Percentiles rank a stretch among this genome's conserved stretches.
phyloP scores from a whole-genome alignment of 2,113 vertebrate genomes.

The Ailurus styani region DNA sequence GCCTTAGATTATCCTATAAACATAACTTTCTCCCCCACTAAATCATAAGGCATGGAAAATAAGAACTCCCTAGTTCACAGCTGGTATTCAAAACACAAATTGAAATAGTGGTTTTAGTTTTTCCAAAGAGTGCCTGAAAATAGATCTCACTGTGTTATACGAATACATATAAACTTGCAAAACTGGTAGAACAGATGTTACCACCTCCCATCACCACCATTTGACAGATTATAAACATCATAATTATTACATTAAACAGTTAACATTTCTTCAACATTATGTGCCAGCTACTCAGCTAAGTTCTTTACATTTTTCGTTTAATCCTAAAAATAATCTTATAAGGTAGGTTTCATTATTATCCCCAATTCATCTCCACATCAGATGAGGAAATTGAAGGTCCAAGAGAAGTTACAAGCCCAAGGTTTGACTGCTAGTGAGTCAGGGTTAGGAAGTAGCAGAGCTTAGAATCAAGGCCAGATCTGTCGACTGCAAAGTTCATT shows the following conservation, averaged over 20 bases:
- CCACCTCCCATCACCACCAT: neutral
- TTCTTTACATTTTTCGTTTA: neutral
- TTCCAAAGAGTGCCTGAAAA: slow-evolving; percentile 1
- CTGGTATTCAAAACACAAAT: neutral
- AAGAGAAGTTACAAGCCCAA: neutral
- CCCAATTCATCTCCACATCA: neutral
- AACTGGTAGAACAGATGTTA: neutral
- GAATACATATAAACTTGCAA: neutral
- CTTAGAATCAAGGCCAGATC: neutral
- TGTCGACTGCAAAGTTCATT: neutral
- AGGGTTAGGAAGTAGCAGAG: neutral
- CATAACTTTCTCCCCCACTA: neutral
- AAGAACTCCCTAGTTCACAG: neutral
- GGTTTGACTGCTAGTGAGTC: neutral
- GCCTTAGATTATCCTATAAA: neutral
- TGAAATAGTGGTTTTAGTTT: slow-evolving; percentile 21
- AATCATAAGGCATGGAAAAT: neutral
- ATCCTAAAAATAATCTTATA: neutral
- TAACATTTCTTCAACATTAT: slow-evolving; percentile 14
- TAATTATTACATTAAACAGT: neutral
- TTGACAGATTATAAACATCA: neutral
- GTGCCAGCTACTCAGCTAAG: neutral
- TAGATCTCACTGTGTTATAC: neutral
- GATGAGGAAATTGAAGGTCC: neutral
- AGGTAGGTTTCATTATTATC: neutral